phyloP scores from a whole-genome alignment of 2,113 vertebrate species.

The Fulmarus glacialis region DNA sequence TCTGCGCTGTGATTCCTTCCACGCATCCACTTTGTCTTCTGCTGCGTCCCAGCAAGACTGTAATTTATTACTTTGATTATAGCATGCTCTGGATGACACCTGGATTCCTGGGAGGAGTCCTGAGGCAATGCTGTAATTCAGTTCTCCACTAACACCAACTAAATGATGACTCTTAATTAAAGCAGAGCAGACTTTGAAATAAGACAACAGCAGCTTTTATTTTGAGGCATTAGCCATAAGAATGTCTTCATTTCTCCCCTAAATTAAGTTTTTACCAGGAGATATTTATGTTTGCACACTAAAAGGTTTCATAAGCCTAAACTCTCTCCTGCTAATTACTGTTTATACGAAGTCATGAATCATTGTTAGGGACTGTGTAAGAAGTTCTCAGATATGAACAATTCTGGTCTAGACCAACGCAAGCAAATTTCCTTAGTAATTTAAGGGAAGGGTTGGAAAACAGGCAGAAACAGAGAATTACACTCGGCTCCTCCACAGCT shows the following conservation, averaged over 20 bases:
- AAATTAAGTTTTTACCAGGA: not conserved
- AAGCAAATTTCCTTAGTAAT: not conserved
- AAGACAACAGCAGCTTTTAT: not conserved
- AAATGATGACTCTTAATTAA: not conserved
- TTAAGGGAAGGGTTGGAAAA: not conserved
- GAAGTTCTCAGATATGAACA: not conserved
- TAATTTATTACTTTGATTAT: not conserved
- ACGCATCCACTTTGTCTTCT: not conserved
- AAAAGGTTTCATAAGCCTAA: not conserved
- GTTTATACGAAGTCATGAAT: slow-evolving; percentile 10
- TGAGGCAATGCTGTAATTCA: not conserved
- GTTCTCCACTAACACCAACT: not conserved
- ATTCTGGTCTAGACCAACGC: not conserved
- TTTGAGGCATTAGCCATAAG: not conserved
- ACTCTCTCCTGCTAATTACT: slow-evolving; percentile 3
- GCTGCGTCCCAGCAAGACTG: not conserved
- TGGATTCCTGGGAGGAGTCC: not conserved
- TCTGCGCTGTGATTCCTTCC: not conserved
- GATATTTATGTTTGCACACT: not conserved
- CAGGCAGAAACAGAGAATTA: not conserved
- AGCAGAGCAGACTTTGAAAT: not conserved
- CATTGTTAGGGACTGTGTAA: not conserved
- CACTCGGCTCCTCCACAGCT: not conserved
- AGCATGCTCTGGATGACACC: not conserved
- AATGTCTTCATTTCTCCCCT: not conserved